These are phyloP conservation scores for Pterobdella sp. DNA, from an alignment of 2,888 invertebrate genomes.

Conservation along the genomic window DNA sequence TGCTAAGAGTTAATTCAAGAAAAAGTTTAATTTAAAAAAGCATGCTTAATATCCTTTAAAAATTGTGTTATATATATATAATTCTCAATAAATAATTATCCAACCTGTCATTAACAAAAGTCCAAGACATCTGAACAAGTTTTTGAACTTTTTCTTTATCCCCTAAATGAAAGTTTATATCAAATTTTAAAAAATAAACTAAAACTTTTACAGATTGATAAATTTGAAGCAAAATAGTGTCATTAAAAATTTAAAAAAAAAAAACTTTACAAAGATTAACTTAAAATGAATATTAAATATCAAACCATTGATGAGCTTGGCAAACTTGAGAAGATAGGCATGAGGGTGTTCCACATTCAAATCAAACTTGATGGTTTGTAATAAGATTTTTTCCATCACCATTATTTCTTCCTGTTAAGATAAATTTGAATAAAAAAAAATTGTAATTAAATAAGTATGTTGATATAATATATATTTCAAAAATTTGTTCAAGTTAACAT, in stretches of 20 bases:
- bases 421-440: too few relatives aligned
- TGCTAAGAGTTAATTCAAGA: too few relatives aligned
- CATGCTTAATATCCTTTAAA: too few relatives aligned
- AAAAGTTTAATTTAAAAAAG: too few relatives aligned
- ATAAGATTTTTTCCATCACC: conserved; percentile 85
- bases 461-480: too few relatives aligned
- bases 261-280: background rate
- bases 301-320: conserved; percentile 75
- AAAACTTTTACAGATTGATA: too few relatives aligned
- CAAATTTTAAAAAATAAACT: too few relatives aligned
- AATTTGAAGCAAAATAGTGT: background rate
- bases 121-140: conserved; percentile 99
- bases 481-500: too few relatives aligned
- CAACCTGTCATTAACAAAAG: conserved; percentile 96
- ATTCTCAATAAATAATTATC: too few relatives aligned
- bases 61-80: too few relatives aligned
- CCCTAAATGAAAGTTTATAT: conserved; percentile 52
- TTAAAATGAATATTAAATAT: background rate
- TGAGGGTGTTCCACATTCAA: conserved; percentile 96
- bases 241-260: background rate
- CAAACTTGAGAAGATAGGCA: conserved; percentile 81
- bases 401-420: conserved; percentile 68
- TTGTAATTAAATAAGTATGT: too few relatives aligned
- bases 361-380: conserved; percentile 97
- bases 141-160: conserved; percentile 87